These are phyloP conservation scores for Epizoanthus illoricatus DNA, from an alignment of 92 coral and sea anemone genomes.

Conservation along the genomic window DNA sequence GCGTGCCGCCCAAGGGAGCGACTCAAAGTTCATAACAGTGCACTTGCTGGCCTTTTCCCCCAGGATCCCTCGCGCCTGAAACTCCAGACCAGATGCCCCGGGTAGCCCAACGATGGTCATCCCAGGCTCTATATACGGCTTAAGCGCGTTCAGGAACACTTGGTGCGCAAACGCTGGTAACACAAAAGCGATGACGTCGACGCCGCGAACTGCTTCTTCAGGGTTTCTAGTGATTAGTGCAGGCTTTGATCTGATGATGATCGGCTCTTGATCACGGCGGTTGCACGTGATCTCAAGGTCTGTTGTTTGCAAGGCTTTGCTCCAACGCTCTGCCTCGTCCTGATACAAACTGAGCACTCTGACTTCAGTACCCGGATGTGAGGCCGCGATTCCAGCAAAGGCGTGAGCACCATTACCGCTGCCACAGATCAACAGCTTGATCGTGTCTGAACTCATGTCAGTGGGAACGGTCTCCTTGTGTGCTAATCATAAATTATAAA, in stretches of 20 bases:
- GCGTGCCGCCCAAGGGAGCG: conserved; percentile 72
- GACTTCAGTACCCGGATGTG: conserved; percentile 55
- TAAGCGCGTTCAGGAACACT: conserved; percentile 51
- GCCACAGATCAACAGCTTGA: conserved; percentile 62
- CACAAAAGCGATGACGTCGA: conserved; percentile 67
- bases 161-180: conserved; percentile 74
- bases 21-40: conserved; percentile 63
- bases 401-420: conserved; percentile 62
- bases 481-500: too few species aligned
- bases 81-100: conserved; percentile 66
- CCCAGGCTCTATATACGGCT: conserved; percentile 67
- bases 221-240: conserved; percentile 58
- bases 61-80: conserved; percentile 57
- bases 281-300: conserved; percentile 47
- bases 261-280: conserved; percentile 36
- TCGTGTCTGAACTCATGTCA: conserved; percentile 33
- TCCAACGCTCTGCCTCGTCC: conserved; percentile 69
- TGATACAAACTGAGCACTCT: conserved; percentile 57
- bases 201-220: conserved; percentile 64
- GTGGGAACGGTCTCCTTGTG: too few species aligned
- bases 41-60: conserved; percentile 49
- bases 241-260: conserved; percentile 42
- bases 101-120: conserved; percentile 66
- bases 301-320: conserved; percentile 38
- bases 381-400: conserved; percentile 59